Conservation (phyloP, 2,888 invertebrate species). For the Vandiemenella viatica region DNA sequence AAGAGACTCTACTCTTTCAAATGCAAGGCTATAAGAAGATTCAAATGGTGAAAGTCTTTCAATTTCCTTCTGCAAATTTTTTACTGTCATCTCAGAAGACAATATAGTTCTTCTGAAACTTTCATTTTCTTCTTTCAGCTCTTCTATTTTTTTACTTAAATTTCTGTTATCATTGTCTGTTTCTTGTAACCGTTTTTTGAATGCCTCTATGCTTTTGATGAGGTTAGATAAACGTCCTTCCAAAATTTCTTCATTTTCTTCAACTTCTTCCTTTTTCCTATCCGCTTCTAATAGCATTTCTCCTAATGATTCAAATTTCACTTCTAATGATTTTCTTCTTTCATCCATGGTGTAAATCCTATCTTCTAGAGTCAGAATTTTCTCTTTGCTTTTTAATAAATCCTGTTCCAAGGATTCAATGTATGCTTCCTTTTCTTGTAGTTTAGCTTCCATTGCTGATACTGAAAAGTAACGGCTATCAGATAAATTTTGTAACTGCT, state of each 20-base stretch:
- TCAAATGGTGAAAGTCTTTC: slow-evolving; percentile 8
- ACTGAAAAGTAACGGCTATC: slow-evolving; percentile 27
- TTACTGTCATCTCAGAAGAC: slow-evolving; percentile 1
- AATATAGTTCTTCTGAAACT: background rate
- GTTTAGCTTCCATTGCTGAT: slow-evolving; percentile 45
- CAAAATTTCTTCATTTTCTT: slow-evolving; percentile 45
- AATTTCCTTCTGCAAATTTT: slow-evolving; percentile 6
- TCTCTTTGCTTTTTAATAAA: slow-evolving; percentile 44
- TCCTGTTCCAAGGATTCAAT: slow-evolving; percentile 58
- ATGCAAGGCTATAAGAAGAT: slow-evolving; percentile 1
- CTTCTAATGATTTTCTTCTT: slow-evolving; percentile 40
- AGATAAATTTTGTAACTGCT: slow-evolving; percentile 22
- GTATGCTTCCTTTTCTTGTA: slow-evolving; percentile 57
- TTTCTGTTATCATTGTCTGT: slow-evolving; percentile 42
- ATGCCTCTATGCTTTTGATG: slow-evolving; percentile 43
- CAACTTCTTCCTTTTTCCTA: slow-evolving; percentile 41
- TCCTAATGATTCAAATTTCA: slow-evolving; percentile 44
- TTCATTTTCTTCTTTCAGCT: slow-evolving; percentile 1
- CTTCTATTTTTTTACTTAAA: slow-evolving; percentile 20
- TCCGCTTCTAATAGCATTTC: slow-evolving; percentile 42
- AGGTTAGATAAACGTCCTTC: slow-evolving; percentile 44
- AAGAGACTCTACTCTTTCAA: slow-evolving; percentile 24
- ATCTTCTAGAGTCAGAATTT: slow-evolving; percentile 50
- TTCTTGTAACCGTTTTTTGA: slow-evolving; percentile 42
- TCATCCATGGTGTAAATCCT: slow-evolving; percentile 44